A percentile compares a stretch with the other conserved stretches of the same genome.
Evolutionary conservation across 2,113 vertebrate genomes (phyloP).

Genomic region (Tamias sibiricus): DNA sequence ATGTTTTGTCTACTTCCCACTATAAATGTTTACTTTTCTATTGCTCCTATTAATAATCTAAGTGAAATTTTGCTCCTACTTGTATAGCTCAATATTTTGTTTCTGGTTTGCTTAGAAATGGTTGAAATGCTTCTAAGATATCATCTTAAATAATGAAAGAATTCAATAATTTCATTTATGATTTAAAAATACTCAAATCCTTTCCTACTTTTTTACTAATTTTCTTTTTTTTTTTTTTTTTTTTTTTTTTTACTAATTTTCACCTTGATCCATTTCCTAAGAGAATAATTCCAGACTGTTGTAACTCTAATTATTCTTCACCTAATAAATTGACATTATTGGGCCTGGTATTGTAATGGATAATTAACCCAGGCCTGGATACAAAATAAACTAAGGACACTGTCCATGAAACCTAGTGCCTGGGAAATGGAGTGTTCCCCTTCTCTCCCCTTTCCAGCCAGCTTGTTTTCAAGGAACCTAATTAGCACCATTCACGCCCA

Average conservation of each 20-base stretch:
- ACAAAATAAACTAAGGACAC: no score
- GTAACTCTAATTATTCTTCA: background rate
- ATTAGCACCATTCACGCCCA: no score
- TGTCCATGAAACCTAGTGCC: no score
- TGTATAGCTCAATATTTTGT: background rate
- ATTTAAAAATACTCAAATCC: background rate
- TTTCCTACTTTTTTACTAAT: background rate
- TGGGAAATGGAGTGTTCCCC: no score
- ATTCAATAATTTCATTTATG: background rate
- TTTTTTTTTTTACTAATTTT: background rate
- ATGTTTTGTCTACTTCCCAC: background rate
- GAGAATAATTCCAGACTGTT: background rate
- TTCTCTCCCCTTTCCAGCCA: no score
- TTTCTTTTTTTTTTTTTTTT: background rate
- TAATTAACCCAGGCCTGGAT: no score
- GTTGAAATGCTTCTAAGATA: background rate
- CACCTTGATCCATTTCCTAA: background rate
- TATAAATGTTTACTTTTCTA: conserved; percentile 16
- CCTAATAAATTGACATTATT: background rate
- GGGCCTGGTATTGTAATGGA: no score
- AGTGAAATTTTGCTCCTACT: background rate
- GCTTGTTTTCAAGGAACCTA: no score
- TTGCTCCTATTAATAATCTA: background rate
- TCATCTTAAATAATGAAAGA: background rate
- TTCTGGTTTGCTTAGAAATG: background rate